A percentile compares a stretch with the other conserved stretches of the same genome.
These are phyloP conservation scores for Cotesia congregata DNA, from an alignment of 2,888 invertebrate genomes.

Conservation along the genomic window DNA sequence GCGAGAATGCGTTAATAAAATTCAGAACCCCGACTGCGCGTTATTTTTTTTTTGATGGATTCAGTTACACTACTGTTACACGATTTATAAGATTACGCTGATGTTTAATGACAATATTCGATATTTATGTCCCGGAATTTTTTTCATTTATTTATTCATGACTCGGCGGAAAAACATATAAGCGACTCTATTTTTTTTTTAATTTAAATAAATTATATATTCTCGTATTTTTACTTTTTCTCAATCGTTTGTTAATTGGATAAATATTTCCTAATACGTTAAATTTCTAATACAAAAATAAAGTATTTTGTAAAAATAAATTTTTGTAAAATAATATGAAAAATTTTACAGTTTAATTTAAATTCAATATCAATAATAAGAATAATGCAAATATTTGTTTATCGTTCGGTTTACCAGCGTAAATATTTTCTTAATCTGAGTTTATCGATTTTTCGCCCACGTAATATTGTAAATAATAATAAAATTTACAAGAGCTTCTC, in stretches of 20 bases:
- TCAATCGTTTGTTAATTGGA: neutral
- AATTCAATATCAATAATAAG: neutral
- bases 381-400: neutral
- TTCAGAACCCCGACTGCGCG: conserved; percentile 21
- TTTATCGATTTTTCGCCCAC: conserved; percentile 43
- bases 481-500: conserved; percentile 17
- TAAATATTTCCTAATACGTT: neutral
- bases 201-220: neutral
- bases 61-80: neutral
- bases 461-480: conserved; percentile 19
- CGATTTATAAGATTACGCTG: neutral
- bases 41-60: conserved; percentile 25
- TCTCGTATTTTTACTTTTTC: neutral
- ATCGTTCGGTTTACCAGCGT: too few relatives aligned
- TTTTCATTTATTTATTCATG: neutral
- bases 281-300: neutral
- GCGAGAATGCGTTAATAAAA: neutral
- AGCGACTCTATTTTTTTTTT: neutral
- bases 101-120: neutral
- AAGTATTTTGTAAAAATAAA: neutral
- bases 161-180: neutral
- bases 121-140: neutral
- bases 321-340: neutral
- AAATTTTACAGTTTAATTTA: too few relatives aligned
- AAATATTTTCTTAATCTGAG: conserved; percentile 20